These are phyloP conservation scores for Peromyscus polionotus DNA, from an alignment of 2,113 vertebrate species.

Conservation along the genomic window DNA sequence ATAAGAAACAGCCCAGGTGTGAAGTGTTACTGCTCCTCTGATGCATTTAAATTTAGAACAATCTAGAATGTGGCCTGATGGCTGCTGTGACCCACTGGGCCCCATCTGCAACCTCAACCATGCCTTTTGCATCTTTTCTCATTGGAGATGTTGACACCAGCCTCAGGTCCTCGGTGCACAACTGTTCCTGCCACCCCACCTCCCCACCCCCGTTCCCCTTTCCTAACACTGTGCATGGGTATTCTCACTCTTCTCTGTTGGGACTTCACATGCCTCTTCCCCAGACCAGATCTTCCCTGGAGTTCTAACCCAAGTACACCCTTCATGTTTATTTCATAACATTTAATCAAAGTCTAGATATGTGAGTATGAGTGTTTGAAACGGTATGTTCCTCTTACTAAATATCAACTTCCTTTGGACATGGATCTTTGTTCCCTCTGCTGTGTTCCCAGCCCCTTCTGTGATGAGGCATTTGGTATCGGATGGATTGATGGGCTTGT, in stretches of 20 bases:
- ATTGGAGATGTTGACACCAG: neutral
- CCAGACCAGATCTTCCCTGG: neutral
- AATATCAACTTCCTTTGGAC: neutral
- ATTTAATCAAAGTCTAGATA: neutral
- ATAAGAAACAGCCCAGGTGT: neutral
- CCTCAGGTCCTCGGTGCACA: neutral
- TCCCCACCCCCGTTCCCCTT: neutral
- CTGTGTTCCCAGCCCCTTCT: neutral
- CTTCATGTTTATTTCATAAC: neutral
- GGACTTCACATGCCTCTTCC: too few relatives aligned
- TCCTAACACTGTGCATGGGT: too few relatives aligned
- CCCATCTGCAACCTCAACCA: neutral
- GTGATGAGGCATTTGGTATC: neutral
- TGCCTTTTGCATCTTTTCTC: neutral
- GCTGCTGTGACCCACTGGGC: rapidly evolving
- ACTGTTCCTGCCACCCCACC: neutral
- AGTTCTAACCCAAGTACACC: neutral
- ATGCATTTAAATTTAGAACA: neutral
- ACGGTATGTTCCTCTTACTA: neutral
- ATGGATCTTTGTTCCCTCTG: neutral
- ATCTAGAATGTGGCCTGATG: neutral
- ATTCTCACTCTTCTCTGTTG: neutral
- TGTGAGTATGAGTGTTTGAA: neutral
- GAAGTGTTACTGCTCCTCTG: neutral
- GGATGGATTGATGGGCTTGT: neutral